Evolutionary conservation across 1,140 invertebrate genomes (phyloP).

Genomic region (Pseudachorutes palmiensis): DNA sequence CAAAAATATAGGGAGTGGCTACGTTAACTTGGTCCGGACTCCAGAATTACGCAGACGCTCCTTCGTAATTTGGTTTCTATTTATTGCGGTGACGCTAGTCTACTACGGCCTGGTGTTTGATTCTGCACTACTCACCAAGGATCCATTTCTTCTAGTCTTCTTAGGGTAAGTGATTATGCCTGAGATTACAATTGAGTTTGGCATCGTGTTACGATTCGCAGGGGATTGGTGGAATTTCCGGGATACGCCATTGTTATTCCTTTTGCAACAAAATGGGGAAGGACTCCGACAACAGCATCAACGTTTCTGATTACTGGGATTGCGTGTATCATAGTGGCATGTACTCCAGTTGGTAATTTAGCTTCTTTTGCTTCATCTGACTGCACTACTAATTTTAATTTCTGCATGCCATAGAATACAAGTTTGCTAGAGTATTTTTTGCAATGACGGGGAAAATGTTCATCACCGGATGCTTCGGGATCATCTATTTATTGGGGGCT

Average conservation of each 20-base stretch:
- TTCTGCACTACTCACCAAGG: constrained; percentile 18
- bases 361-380: neutral
- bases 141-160: constrained; percentile 29
- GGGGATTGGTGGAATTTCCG: constrained; percentile 32
- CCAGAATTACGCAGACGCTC: constrained; percentile 20
- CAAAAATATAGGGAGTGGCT: neutral
- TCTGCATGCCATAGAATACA: neutral
- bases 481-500: constrained; percentile 42
- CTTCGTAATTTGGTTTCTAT: constrained; percentile 24
- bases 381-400: neutral
- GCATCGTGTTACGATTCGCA: too few species aligned
- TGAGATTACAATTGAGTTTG: too few species aligned
- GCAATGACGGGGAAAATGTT: constrained; percentile 44
- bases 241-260: constrained; percentile 20
- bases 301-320: constrained; percentile 24
- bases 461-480: constrained; percentile 42
- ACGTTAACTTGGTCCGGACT: constrained; percentile 18
- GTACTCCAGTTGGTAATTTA: constrained; percentile 17
- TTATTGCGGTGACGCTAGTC: constrained; percentile 23
- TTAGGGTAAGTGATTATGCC: constrained; percentile 17
- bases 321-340: constrained; percentile 9
- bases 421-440: constrained; percentile 4
- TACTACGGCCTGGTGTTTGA: constrained; percentile 29
- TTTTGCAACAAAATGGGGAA: constrained; percentile 13
- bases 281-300: constrained; percentile 14